Evolutionary conservation across 30 jellyfish, hydroid and myxozoan species (phyloP).

Genomic region (Aurelia sp.): DNA sequence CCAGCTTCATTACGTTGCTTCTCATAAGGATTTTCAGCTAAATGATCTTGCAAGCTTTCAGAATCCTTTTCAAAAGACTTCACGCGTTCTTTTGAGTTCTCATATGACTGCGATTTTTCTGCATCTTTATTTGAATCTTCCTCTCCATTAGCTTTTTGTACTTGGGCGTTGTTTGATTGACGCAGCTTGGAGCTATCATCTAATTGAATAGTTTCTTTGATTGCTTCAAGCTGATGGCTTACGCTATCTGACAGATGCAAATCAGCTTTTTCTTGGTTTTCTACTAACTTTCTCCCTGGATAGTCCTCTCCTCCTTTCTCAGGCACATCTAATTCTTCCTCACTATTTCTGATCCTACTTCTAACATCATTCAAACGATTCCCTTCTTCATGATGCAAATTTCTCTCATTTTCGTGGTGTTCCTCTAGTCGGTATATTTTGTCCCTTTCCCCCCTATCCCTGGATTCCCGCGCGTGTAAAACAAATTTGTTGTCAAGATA

Average conservation of each 20-base stretch:
- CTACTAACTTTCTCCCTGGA: neutral
- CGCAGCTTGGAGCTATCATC: neutral
- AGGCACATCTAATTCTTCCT: neutral
- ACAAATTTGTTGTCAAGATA: neutral
- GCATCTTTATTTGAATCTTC: neutral
- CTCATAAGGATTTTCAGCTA: neutral
- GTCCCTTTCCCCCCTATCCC: neutral
- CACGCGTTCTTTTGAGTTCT: neutral
- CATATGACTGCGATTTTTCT: neutral
- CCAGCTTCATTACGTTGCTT: neutral
- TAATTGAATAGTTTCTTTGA: too few species aligned
- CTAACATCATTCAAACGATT: neutral
- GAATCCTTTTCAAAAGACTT: neutral
- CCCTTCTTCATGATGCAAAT: neutral
- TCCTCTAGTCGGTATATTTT: too few species aligned
- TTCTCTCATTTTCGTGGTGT: neutral
- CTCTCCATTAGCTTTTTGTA: neutral
- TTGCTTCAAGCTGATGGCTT: too few species aligned
- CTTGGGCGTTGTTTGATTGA: neutral
- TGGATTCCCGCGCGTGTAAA: neutral
- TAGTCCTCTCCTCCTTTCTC: neutral
- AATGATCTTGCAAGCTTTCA: neutral
- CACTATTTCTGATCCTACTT: neutral
- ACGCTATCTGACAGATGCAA: neutral
- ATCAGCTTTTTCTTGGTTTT: neutral